Evolutionary conservation across 1,140 invertebrate species (phyloP).

Genomic region (Philotrypesis tridentata): DNA sequence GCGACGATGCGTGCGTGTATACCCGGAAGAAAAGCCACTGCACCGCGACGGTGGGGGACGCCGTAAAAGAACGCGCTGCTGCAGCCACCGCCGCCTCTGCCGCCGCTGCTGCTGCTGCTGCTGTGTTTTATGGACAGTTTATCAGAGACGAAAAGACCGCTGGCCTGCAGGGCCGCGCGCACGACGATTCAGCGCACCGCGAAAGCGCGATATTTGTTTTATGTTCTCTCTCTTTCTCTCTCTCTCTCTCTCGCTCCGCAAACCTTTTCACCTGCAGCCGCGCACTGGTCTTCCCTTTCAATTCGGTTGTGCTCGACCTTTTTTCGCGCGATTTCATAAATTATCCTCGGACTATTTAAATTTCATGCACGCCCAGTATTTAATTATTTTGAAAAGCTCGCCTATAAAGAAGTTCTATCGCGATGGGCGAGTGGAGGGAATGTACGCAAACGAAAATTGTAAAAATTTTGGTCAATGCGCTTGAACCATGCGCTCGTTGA

Average conservation of each 20-base stretch:
- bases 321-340: background rate
- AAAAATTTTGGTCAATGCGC: too few relatives aligned
- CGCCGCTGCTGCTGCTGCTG: slow-evolving; percentile 13
- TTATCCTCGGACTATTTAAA: background rate
- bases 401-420: too few relatives aligned
- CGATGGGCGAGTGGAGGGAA: too few relatives aligned
- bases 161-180: background rate
- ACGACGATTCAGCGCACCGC: slow-evolving; percentile 4
- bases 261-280: background rate
- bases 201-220: slow-evolving; percentile 37
- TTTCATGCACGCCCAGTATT: too few relatives aligned
- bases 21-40: background rate
- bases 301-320: background rate
- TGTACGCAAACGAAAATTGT: too few relatives aligned
- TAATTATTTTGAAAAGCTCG: too few relatives aligned
- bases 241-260: too few relatives aligned
- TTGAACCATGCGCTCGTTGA: too few relatives aligned
- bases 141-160: slow-evolving; percentile 31
- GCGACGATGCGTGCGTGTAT: slow-evolving; percentile 16
- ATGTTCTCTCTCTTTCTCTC: background rate
- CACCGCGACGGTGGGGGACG: background rate
- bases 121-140: slow-evolving; percentile 47
- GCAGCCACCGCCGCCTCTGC: too few relatives aligned
- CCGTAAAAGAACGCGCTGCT: background rate
- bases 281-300: background rate